These are phyloP conservation scores for Caenorhabditis sp. DNA, from an alignment of 2,888 invertebrate species.

Conservation along the genomic window DNA sequence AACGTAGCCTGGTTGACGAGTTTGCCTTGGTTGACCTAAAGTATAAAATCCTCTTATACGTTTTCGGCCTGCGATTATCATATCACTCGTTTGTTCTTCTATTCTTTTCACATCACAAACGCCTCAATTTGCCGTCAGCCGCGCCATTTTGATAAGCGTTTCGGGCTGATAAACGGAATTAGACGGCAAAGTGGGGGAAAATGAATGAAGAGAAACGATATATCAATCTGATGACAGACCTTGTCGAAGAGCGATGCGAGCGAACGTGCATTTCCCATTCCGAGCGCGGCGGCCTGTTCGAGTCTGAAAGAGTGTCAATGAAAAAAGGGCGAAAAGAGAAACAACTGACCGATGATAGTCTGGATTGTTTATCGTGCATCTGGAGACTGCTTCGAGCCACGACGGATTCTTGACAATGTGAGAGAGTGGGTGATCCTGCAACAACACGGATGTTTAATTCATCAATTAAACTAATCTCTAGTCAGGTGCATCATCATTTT, in stretches of 20 bases:
- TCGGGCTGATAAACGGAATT: not conserved
- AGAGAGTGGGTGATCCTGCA: slow-evolving; percentile 68
- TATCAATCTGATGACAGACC: slow-evolving; percentile 36
- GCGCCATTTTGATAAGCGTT: slow-evolving; percentile 15
- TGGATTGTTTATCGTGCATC: slow-evolving; percentile 79
- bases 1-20: slow-evolving; percentile 66
- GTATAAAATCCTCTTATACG: slow-evolving; percentile 15
- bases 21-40: slow-evolving; percentile 69
- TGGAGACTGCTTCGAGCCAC: slow-evolving; percentile 72
- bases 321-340: not conserved
- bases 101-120: slow-evolving; percentile 16
- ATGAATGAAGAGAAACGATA: slow-evolving; percentile 28
- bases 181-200: slow-evolving; percentile 5
- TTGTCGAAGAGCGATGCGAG: slow-evolving; percentile 78
- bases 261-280: slow-evolving; percentile 80
- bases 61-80: slow-evolving; percentile 9
- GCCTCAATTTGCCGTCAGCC: slow-evolving; percentile 24
- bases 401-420: slow-evolving; percentile 70
- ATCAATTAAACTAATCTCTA: slow-evolving; percentile 6
- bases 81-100: slow-evolving; percentile 42
- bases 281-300: slow-evolving; percentile 81
- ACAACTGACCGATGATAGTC: slow-evolving; percentile 69
- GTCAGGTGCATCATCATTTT: slow-evolving; percentile 24
- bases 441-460: slow-evolving; percentile 5
- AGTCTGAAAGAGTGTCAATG: slow-evolving; percentile 52